Evolutionary conservation across 2,797 vertebrate species (phyloP).

Genomic region (Muscicapa striata): DNA sequence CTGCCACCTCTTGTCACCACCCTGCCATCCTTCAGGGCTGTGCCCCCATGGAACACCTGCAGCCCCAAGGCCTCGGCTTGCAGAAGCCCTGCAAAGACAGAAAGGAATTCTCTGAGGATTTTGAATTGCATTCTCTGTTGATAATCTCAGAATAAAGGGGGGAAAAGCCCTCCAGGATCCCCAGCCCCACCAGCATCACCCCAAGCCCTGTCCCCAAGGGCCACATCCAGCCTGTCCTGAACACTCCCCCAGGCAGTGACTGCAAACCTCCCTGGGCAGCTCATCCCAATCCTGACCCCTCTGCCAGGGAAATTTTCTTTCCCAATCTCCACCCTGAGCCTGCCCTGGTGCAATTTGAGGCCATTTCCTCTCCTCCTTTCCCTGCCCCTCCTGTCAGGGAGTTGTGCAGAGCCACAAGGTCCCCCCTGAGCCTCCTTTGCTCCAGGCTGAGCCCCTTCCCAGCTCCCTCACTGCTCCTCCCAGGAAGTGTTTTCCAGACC

Average conservation of each 20-base stretch:
- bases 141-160: background rate
- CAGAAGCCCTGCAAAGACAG: conserved; percentile 74
- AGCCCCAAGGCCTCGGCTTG: conserved; percentile 78
- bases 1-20: conserved; percentile 84
- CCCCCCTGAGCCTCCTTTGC: too few relatives aligned
- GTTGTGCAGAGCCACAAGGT: too few relatives aligned
- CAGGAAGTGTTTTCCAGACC: too few relatives aligned
- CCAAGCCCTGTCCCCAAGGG: background rate
- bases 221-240: background rate
- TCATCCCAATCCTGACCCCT: too few relatives aligned
- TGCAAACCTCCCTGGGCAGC: background rate
- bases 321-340: fast-evolving
- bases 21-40: conserved; percentile 72
- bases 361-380: background rate
- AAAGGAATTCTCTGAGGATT: background rate
- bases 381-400: too few relatives aligned
- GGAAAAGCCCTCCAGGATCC: fast-evolving
- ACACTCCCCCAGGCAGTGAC: background rate
- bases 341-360: background rate
- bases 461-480: too few relatives aligned
- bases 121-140: background rate
- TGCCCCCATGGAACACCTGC: conserved; percentile 86
- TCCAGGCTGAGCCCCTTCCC: too few relatives aligned
- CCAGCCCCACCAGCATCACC: fast-evolving
- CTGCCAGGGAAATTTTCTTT: background rate